phyloP scores from a whole-genome alignment of 2,888 invertebrate species.

The Ophraella communa region DNA sequence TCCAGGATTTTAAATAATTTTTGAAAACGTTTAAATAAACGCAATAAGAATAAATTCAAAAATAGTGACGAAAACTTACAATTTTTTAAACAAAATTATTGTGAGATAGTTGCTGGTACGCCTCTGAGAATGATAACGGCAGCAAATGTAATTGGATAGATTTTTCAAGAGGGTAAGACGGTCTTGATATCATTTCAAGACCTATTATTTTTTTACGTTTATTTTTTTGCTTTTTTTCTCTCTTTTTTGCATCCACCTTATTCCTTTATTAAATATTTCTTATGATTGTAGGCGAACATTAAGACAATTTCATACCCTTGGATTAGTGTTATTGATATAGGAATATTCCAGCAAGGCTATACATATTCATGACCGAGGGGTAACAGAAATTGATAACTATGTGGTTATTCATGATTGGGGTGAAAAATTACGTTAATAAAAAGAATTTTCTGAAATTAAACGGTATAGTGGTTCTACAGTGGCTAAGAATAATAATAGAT shows the following conservation, averaged over 20 bases:
- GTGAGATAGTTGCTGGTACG: background rate
- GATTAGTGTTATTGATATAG: constrained; percentile 20
- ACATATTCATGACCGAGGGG: background rate
- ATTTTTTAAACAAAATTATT: no score
- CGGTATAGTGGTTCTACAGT: no score
- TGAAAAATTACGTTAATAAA: background rate
- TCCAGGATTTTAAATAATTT: no score
- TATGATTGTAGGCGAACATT: constrained; percentile 4
- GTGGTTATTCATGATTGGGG: background rate
- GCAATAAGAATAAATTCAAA: no score
- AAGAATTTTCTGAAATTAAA: no score
- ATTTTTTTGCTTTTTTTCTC: constrained; percentile 11
- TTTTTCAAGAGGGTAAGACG: constrained; percentile 15
- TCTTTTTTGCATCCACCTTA: constrained; percentile 3
- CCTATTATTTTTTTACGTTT: constrained; percentile 16
- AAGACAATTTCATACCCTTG: constrained; percentile 15
- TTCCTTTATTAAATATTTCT: constrained; percentile 20
- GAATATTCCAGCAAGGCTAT: background rate
- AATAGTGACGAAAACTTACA: no score
- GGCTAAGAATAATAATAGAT: no score
- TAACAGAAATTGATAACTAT: background rate
- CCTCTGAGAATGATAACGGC: constrained; percentile 6
- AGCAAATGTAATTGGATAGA: constrained; percentile 21
- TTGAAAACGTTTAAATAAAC: no score
- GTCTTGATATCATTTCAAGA: constrained; percentile 5